phyloP scores from a whole-genome alignment of 2,888 invertebrate genomes.

The Dascillus cervinus region DNA sequence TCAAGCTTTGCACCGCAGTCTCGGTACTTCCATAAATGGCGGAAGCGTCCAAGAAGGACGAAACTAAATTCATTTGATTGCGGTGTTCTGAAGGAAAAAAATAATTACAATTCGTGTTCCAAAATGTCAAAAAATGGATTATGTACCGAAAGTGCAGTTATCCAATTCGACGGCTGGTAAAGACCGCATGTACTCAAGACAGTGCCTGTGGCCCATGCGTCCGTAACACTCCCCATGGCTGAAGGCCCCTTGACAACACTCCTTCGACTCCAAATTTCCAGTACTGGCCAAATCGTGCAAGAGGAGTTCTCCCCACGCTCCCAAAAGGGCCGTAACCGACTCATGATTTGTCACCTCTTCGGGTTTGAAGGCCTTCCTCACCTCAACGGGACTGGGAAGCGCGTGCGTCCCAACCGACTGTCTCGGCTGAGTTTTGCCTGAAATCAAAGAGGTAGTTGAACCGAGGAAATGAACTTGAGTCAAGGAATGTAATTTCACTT shows the following conservation, averaged over 20 bases:
- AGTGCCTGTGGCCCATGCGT: constrained; percentile 40
- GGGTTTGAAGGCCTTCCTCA: constrained; percentile 51
- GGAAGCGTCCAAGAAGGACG: constrained; percentile 77
- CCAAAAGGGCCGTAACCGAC: constrained; percentile 68
- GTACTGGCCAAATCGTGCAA: constrained; percentile 65
- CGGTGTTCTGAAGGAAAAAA: constrained; percentile 49
- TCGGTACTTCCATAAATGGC: constrained; percentile 74
- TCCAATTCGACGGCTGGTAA: constrained; percentile 58
- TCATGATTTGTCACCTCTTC: constrained; percentile 56
- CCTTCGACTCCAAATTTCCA: constrained; percentile 50
- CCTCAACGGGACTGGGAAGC: constrained; percentile 54
- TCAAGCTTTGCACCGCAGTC: constrained; percentile 58
- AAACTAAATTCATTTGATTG: constrained; percentile 79
- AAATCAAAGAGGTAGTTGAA: constrained; percentile 10
- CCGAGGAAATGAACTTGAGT: too few relatives aligned
- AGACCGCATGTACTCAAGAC: constrained; percentile 63
- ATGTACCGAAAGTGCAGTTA: constrained; percentile 56
- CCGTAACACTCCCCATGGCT: constrained; percentile 52
- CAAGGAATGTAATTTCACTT: not conserved
- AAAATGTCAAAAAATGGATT: not conserved
- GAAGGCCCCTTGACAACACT: constrained; percentile 37
- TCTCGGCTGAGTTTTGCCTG: constrained; percentile 45
- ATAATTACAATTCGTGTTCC: not conserved
- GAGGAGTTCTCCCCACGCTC: constrained; percentile 73
- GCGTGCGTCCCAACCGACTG: constrained; percentile 49